These are phyloP conservation scores for Mythimna lalbum DNA, from an alignment of 2,888 invertebrate species.

Conservation along the genomic window DNA sequence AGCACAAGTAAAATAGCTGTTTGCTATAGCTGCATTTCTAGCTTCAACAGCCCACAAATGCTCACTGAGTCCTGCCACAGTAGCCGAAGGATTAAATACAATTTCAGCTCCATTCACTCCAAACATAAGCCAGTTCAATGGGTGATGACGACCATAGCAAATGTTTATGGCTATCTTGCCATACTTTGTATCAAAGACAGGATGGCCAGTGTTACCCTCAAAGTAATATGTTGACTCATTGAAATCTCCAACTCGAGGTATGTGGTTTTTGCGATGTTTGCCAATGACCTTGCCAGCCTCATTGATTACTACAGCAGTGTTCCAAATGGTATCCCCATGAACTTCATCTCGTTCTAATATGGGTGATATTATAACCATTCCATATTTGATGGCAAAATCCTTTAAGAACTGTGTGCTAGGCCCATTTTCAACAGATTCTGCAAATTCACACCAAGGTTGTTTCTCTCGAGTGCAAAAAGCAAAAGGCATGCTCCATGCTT, in stretches of 20 bases:
- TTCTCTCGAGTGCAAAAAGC: constrained; percentile 99
- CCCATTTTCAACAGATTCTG: constrained; percentile 96
- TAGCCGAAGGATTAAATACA: constrained; percentile 99
- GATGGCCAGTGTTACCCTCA: constrained; percentile 99
- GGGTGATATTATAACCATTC: constrained; percentile 98
- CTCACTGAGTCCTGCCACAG: constrained; percentile 95
- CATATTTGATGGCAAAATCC: constrained; percentile 94
- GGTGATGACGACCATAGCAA: constrained; percentile 99
- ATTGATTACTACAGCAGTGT: constrained; percentile 98
- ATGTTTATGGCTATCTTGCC: constrained; percentile 98
- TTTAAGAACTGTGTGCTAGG: constrained; percentile 95
- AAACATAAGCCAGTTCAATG: constrained; percentile 99
- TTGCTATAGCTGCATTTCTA: constrained; percentile 98
- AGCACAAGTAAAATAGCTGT: constrained; percentile 98
- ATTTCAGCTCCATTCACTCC: constrained; percentile 99
- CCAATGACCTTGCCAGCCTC: constrained; percentile 96
- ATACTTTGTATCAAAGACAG: constrained; percentile 96
- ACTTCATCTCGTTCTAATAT: constrained; percentile 97
- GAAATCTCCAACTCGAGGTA: constrained; percentile 99
- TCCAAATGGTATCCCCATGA: constrained; percentile 98
- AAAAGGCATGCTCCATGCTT: constrained; percentile 99
- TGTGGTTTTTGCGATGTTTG: constrained; percentile 99
- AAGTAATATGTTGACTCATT: constrained; percentile 99
- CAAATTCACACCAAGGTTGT: constrained; percentile 99
- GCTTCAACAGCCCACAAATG: constrained; percentile 99